These are phyloP conservation scores for Drosophila siamana DNA, from an alignment of 2,888 invertebrate species.

Conservation along the genomic window DNA sequence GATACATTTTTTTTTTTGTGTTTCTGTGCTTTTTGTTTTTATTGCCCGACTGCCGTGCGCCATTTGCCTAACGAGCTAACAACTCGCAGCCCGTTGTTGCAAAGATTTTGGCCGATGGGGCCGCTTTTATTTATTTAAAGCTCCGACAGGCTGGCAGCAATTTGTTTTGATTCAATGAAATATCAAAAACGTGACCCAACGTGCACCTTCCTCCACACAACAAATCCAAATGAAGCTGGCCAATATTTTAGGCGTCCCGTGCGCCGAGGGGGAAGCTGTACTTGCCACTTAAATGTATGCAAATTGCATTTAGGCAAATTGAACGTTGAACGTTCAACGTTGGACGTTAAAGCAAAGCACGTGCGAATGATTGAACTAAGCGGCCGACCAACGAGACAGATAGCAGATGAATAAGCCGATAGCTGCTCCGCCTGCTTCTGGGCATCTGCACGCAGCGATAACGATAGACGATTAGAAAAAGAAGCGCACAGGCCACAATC, in stretches of 20 bases:
- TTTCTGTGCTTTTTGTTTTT: too few relatives aligned
- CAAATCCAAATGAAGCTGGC: constrained; percentile 42
- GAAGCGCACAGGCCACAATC: constrained; percentile 14
- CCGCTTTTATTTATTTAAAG: constrained; percentile 71
- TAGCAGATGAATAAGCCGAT: constrained; percentile 17
- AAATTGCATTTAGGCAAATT: constrained; percentile 71
- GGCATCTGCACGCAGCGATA: constrained; percentile 48
- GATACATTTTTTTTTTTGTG: constrained; percentile 54
- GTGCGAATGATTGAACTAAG: constrained; percentile 69
- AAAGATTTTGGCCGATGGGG: constrained; percentile 40
- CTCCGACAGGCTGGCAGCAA: constrained; percentile 54
- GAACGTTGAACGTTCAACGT: constrained; percentile 75
- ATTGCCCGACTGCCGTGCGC: constrained; percentile 38
- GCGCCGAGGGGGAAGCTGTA: constrained; percentile 12
- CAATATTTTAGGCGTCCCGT: constrained; percentile 49
- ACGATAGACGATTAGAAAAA: constrained; percentile 34
- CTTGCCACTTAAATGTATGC: constrained; percentile 63
- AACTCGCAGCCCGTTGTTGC: constrained; percentile 50
- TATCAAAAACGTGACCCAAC: constrained; percentile 79
- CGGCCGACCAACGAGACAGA: not conserved
- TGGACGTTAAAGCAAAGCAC: constrained; percentile 67
- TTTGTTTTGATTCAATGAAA: constrained; percentile 82
- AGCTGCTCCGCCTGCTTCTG: constrained; percentile 2
- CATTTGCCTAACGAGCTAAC: constrained; percentile 74
- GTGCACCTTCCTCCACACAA: constrained; percentile 40